Percentiles rank a stretch among this genome's conserved stretches.
These are phyloP conservation scores for Oscheius myriophilus DNA, from an alignment of 2,888 invertebrate genomes.

Conservation along the genomic window DNA sequence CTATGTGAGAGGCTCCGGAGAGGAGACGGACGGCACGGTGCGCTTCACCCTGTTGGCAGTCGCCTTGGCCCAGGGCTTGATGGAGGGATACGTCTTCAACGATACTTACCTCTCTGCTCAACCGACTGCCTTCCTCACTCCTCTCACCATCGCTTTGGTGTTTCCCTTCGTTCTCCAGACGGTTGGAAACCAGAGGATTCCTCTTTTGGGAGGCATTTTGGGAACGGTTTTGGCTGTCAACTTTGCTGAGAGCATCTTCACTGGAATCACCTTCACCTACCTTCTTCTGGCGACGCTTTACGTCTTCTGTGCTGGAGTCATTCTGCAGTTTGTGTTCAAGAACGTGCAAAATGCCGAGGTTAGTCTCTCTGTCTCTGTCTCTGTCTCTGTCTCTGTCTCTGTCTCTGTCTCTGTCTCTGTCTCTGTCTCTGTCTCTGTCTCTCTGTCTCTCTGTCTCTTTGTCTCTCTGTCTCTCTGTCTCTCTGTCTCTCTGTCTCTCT, in stretches of 20 bases:
- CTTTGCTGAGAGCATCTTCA: conserved; percentile 31
- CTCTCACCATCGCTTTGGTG: conserved; percentile 27
- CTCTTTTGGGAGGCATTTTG: conserved; percentile 29
- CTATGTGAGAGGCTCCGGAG: not conserved
- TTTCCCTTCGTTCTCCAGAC: conserved; percentile 14
- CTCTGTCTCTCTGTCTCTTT: not conserved
- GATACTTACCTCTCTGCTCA: conserved; percentile 35
- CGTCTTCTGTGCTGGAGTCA: conserved; percentile 32
- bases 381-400: no score
- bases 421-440: no score
- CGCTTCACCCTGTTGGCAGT: conserved; percentile 39
- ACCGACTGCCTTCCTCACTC: conserved; percentile 40
- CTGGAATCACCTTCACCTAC: conserved; percentile 39
- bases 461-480: no score
- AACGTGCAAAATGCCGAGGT: conserved; percentile 14
- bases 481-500: not conserved
- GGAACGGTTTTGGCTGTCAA: conserved; percentile 32
- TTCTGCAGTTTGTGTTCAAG: conserved; percentile 40
- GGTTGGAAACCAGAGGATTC: conserved; percentile 16
- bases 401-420: not conserved
- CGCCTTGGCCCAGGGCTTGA: conserved; percentile 37
- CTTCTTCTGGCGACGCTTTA: conserved; percentile 41
- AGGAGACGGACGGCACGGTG: conserved; percentile 18
- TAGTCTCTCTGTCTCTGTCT: not conserved
- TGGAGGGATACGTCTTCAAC: conserved; percentile 37